Evolutionary conservation across 1,140 invertebrate genomes (phyloP).

Genomic region (Calycopis cecrops): DNA sequence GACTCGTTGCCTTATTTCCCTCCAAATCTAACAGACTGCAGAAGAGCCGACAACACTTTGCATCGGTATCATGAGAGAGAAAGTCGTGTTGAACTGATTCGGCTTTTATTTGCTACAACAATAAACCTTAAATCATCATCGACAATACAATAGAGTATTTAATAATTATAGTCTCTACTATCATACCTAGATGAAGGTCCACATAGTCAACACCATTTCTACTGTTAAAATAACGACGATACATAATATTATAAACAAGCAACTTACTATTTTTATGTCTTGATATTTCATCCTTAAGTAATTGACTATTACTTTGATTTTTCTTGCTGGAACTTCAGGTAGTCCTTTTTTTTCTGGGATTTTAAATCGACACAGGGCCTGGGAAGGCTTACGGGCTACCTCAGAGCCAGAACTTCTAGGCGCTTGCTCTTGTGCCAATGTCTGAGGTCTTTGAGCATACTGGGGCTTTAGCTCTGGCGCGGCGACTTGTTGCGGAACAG

Average conservation of each 20-base stretch:
- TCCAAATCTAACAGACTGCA: too few species aligned
- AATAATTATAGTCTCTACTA: too few species aligned
- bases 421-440: background rate
- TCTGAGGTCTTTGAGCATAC: background rate
- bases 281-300: slow-evolving; percentile 54
- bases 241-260: background rate
- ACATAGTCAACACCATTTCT: too few species aligned
- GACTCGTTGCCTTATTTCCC: too few species aligned
- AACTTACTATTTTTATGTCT: slow-evolving; percentile 53
- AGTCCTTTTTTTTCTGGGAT: slow-evolving; percentile 44
- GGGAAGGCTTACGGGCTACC: background rate
- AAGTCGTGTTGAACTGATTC: too few species aligned
- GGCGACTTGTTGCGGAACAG: background rate
- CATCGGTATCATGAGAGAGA: too few species aligned
- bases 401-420: background rate
- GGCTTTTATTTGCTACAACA: too few species aligned
- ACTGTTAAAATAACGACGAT: too few species aligned
- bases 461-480: background rate
- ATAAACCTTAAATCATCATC: too few species aligned
- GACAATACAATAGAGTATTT: too few species aligned
- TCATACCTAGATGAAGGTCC: too few species aligned
- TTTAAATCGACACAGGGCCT: slow-evolving; percentile 26
- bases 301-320: slow-evolving; percentile 40
- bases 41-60: too few species aligned
- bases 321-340: slow-evolving; percentile 20